Conservation (phyloP, 2,888 invertebrate genomes). For the Conchocele bisecta region DNA sequence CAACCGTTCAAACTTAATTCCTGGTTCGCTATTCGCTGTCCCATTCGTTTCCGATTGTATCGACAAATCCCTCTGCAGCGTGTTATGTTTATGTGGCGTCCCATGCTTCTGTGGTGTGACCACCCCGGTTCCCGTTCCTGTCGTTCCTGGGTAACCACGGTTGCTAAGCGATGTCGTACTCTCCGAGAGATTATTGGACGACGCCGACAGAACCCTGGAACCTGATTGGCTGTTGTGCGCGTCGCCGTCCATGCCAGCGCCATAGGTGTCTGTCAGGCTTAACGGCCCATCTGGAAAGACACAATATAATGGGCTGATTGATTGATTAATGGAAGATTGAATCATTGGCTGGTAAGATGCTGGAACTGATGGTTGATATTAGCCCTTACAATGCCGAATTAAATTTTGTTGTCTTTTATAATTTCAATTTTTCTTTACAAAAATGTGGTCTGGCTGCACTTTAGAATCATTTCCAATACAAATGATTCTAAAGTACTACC, state of each 20-base stretch:
- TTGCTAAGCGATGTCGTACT: constrained; percentile 56
- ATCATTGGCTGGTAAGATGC: not conserved
- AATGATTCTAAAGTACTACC: too few species aligned
- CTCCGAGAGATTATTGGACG: constrained; percentile 57
- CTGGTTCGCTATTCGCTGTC: constrained; percentile 36
- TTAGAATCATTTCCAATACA: too few species aligned
- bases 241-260: constrained; percentile 32
- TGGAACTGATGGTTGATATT: not conserved
- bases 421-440: not conserved
- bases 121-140: constrained; percentile 3
- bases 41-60: constrained; percentile 52
- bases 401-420: not conserved
- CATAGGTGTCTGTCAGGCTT: constrained; percentile 69
- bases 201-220: constrained; percentile 38
- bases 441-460: too few species aligned
- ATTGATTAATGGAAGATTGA: not conserved
- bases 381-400: too few species aligned
- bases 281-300: constrained; percentile 73
- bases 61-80: constrained; percentile 41
- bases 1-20: constrained; percentile 54
- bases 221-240: constrained; percentile 40
- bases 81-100: constrained; percentile 46
- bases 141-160: constrained; percentile 9
- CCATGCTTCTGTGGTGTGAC: not conserved
- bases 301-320: too few species aligned